Evolutionary conservation across 1,140 invertebrate genomes (phyloP).

Genomic region (Trichomalopsis sarcophagae): DNA sequence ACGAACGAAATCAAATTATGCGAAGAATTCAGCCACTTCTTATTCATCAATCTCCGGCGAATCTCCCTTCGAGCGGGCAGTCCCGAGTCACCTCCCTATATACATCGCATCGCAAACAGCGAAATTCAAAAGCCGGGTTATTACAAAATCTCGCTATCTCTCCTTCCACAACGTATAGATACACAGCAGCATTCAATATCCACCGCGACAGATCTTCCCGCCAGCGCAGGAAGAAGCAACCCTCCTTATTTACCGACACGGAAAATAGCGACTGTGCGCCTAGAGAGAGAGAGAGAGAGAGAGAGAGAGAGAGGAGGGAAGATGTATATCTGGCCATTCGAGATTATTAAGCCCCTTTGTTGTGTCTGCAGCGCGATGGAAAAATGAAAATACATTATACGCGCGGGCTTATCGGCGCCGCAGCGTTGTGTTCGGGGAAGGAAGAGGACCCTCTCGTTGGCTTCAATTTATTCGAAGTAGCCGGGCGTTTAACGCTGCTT

Average conservation of each 20-base stretch:
- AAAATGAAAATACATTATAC: conserved; percentile 46
- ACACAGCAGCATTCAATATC: not conserved
- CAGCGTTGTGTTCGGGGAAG: not conserved
- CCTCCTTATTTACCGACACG: conserved; percentile 38
- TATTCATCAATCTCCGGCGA: too few relatives aligned
- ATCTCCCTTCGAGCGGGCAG: not conserved
- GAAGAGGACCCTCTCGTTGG: not conserved
- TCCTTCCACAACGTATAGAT: not conserved
- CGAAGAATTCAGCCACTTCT: too few relatives aligned
- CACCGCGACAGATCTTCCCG: not conserved
- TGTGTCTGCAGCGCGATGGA: not conserved
- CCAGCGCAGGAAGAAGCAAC: not conserved
- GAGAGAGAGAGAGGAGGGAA: not conserved
- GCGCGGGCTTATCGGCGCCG: conserved; percentile 23
- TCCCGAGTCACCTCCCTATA: not conserved
- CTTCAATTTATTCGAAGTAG: conserved; percentile 38
- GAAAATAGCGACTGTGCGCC: not conserved
- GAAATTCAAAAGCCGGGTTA: conserved; percentile 25
- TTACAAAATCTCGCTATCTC: conserved; percentile 12
- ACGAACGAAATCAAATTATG: too few relatives aligned
- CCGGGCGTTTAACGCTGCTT: conserved; percentile 13
- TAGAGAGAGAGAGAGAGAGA: too few relatives aligned
- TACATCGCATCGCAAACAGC: not conserved
- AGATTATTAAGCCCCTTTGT: conserved; percentile 47
- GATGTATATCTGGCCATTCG: conserved; percentile 6